Evolutionary conservation across 2,888 invertebrate genomes (phyloP).

Genomic region (Meiosimyza platycephala): DNA sequence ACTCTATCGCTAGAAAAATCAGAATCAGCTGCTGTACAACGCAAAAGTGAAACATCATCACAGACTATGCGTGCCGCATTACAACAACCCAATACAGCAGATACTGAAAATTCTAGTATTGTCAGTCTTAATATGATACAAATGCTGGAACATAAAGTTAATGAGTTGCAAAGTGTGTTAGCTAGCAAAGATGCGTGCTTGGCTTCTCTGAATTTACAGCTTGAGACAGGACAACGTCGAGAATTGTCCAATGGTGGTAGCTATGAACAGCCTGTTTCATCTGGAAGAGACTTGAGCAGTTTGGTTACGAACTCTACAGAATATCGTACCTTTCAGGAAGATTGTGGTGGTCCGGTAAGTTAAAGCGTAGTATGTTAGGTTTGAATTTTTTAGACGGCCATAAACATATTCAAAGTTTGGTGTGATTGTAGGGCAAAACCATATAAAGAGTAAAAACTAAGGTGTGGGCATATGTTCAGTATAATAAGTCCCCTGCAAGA

Average conservation of each 20-base stretch:
- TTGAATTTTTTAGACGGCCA: too few species aligned
- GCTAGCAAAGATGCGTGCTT: slow-evolving; percentile 63
- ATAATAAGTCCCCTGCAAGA: background rate
- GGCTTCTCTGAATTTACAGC: slow-evolving; percentile 60
- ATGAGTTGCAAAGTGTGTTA: slow-evolving; percentile 59
- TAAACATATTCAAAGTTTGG: too few species aligned
- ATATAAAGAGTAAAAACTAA: background rate
- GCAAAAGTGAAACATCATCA: slow-evolving; percentile 35
- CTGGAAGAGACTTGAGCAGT: slow-evolving; percentile 64
- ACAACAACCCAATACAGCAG: slow-evolving; percentile 1
- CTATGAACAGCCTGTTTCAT: slow-evolving; percentile 54
- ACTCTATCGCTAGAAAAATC: slow-evolving; percentile 52
- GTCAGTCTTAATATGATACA: slow-evolving; percentile 61
- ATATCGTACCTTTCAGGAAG: slow-evolving; percentile 78
- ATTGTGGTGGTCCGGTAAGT: slow-evolving; percentile 76
- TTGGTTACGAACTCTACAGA: slow-evolving; percentile 71
- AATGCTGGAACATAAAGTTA: slow-evolving; percentile 61
- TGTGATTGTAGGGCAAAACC: too few species aligned
- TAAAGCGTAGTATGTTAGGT: background rate
- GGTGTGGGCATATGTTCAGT: background rate
- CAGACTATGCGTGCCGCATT: too few species aligned
- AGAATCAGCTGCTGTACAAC: slow-evolving; percentile 1
- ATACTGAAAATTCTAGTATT: slow-evolving; percentile 42
- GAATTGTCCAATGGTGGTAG: slow-evolving; percentile 51
- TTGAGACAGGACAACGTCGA: slow-evolving; percentile 53